phyloP scores from a whole-genome alignment of 2,888 invertebrate genomes.

The Chaetogeoica ovagalla region DNA sequence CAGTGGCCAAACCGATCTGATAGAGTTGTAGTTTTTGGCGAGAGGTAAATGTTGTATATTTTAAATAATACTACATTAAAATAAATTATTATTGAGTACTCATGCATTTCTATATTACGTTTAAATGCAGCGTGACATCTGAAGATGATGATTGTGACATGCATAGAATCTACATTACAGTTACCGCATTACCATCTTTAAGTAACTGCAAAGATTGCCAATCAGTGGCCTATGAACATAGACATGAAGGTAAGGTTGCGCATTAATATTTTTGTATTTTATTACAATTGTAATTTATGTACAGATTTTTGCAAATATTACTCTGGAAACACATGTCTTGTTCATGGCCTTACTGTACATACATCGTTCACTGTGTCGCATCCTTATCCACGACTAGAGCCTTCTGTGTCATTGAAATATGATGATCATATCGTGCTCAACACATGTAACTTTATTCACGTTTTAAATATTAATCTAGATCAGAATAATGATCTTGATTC shows the following conservation, averaged over 20 bases:
- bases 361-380: constrained; percentile 89
- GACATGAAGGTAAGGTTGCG: constrained; percentile 61
- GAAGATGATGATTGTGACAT: constrained; percentile 54
- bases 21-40: constrained; percentile 71
- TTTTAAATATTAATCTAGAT: constrained; percentile 68
- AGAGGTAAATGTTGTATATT: constrained; percentile 64
- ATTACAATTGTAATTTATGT: constrained; percentile 23
- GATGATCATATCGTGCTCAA: constrained; percentile 72
- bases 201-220: constrained; percentile 67
- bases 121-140: constrained; percentile 41
- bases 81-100: constrained; percentile 8
- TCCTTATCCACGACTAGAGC: constrained; percentile 75
- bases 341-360: constrained; percentile 89
- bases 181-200: constrained; percentile 70
- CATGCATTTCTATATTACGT: neutral
- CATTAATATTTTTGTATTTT: constrained; percentile 4
- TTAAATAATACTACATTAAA: neutral
- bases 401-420: constrained; percentile 61
- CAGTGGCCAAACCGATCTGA: constrained; percentile 72
- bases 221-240: constrained; percentile 62
- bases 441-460: constrained; percentile 82
- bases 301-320: constrained; percentile 64
- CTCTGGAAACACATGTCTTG: constrained; percentile 70
- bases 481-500: constrained; percentile 57
- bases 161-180: constrained; percentile 66